Evolutionary conservation across 2,797 vertebrate genomes (phyloP), one percentile per base, ranked within the genome.

Genomic region (Catamblyrhynchus diadema): DNA sequence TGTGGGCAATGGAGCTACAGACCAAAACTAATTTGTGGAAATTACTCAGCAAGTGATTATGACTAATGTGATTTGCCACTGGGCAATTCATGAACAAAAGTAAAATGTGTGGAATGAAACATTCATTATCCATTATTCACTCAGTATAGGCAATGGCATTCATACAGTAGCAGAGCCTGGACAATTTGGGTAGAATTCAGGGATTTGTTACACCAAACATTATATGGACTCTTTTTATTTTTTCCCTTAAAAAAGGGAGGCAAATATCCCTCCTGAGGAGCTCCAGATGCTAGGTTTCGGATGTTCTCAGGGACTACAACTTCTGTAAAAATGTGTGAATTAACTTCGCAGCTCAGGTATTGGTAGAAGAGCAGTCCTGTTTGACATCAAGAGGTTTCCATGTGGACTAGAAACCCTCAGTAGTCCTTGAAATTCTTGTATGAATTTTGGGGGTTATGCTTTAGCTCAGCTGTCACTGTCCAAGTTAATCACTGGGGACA

Each of bases 31-130:
- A 96, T 96, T 93, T 93, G 93, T 94, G 83, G 74, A 95, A 95
- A 97, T 96, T 95, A 92, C 93, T 95, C 92, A 90, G 66, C 83
- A 94, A 96, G 82, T 94, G 95, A 95, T 97, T 92, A 94, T 94
- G 91, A 97, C 87, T 97, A 93, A 97, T 96, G 85, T 80, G 89
- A 93, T 94, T 94, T 91, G 85, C 91, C 94, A 79, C 77, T 61
- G 89, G 85, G 87, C 85, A 88, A 90, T 75, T 95, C 81, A 72
- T 48, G 79, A 86, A 83, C 66, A 73, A 59, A 95, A 91, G 94
- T 91, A 75, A 93, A 96, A 93, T 17, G 59, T 86, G 91, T 79
- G 87, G 75, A 94, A 94, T 86, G 89, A 93, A 96, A 90, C 77
- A 56, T 87, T 86, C 59, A 79, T 92, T 88, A 86, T 44, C 81